Evolutionary conservation across 2,888 invertebrate species (phyloP), one percentile per base, ranked within the genome.

Genomic region (Nebria brevicollis): DNA sequence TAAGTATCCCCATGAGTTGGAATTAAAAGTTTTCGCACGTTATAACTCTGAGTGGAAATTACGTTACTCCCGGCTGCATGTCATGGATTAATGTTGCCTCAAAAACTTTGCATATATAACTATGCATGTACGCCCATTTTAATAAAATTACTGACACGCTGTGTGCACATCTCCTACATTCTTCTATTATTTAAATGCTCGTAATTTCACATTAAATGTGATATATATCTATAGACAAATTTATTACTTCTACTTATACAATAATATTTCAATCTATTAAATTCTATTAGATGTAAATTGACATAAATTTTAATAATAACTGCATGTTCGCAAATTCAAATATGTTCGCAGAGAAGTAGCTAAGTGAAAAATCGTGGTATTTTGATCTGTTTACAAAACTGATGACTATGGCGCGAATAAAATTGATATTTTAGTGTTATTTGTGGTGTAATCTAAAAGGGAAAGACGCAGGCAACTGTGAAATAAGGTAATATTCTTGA

Each of bases 401-500:
- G 54, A 54, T 54, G 54, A 54, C 54, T 54, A 13, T 54, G 54
- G 8, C 54, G 54, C 4, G 54, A 54, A 3, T 54, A 54, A 54
- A 54, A 54, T 54, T 54, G 54, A 54, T 54, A 54, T 54, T 54
- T 54, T 11, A 54, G 54, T 54, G 54, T 54, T 54, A 54, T 54
- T 54, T 54, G 54, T 54, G 54, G 54, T 54, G 54, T 54, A 54
- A 11, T 54, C 54, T 54, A 54, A 8, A 54, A 54, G 54, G 54
- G 54, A 54, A 13, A 8, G 54, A 54, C 4, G 54, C 54, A 54
- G 11, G 54, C 54, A 54, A 54, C 54, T 54, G 54, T 70, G 78
- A 68, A 75, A 79, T 79, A 74, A 79, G 54, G 66, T 74, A 68
- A 79, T 74, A 79, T 74, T 75, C 79, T 7, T 75, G 79, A 74